Evolutionary conservation across 2,888 invertebrate genomes (phyloP), one percentile per base, ranked within the genome.

Genomic region (Phyllotreta cruciferae): DNA sequence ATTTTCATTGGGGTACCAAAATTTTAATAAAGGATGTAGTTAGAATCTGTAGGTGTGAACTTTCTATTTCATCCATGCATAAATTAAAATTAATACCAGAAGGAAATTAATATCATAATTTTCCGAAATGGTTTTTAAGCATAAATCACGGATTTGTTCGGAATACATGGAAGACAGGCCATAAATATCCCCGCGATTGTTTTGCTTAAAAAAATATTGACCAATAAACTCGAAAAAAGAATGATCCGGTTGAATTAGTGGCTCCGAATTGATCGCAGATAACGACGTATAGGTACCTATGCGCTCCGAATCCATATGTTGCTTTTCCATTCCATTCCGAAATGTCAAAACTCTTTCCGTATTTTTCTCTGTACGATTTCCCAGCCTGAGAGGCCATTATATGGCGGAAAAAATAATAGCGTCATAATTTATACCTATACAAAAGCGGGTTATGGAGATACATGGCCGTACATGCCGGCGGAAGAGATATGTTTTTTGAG

Each of bases 201-300:
- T 52, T 70, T 62, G 63, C 65, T 60, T 60, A 68, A 68, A 67
- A 70, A 70, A 68, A 24, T 24, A 24, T 66, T 60, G 62, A 52
- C 50, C 61, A 52, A 52, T 52, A 52, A 52, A 52, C 37, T 37
- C 8, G 4, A 14, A 52, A 36, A 52, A 62, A 57, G 58, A 66
- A 69, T 68, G 67, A 68, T 67, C 63, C 66, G 56, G 62, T 66
- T 66, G 70, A 69, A 71, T 69, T 67, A 71, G 68, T 72, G 63
- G 64, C 63, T 64, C 62, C 63, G 66, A 69, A 71, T 70, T 69
- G 69, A 70, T 70, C 64, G 69, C 61, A 63, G 64, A 66, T 71
- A 70, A 68, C 65, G 56, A 64, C 62, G 60, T 45, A 52, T 45
- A 52, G 54, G 45, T 56, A 24, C 24, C 24, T 24, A 24, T 24